Conservation (phyloP, 2,797 vertebrate genomes). For the Selene dorsalis region DNA sequence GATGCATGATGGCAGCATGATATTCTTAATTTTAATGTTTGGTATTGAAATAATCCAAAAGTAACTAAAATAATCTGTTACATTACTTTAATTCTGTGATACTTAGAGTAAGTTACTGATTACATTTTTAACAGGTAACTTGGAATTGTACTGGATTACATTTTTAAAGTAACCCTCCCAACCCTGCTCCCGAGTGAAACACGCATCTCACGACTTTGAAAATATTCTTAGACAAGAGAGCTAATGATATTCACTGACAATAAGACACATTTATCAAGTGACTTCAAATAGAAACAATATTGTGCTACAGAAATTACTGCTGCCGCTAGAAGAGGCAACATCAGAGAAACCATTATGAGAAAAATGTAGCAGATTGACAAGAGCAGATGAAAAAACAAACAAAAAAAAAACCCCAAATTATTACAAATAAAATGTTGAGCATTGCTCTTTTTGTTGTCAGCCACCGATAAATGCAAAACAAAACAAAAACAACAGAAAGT, state of each 20-base stretch:
- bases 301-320: not conserved
- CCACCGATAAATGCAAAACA: not conserved
- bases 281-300: not conserved
- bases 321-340: not conserved
- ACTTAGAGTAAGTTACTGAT: too few relatives aligned
- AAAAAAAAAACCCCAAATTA: too few relatives aligned
- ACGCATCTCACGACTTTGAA: not conserved
- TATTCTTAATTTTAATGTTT: too few relatives aligned
- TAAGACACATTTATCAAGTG: not conserved
- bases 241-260: not conserved
- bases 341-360: not conserved
- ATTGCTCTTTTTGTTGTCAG: not conserved
- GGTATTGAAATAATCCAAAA: too few relatives aligned
- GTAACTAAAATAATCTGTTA: too few relatives aligned
- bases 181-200: not conserved
- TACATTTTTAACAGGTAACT: too few relatives aligned
- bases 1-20: too few relatives aligned
- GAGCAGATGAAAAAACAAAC: not conserved
- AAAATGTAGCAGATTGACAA: not conserved
- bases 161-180: too few relatives aligned
- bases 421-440: not conserved
- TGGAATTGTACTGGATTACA: too few relatives aligned
- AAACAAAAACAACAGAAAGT: not conserved
- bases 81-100: too few relatives aligned
- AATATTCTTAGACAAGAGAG: not conserved